Base-by-base conservation (phyloP, 2,113 vertebrate species). In the Paedocypris sp. region DNA sequence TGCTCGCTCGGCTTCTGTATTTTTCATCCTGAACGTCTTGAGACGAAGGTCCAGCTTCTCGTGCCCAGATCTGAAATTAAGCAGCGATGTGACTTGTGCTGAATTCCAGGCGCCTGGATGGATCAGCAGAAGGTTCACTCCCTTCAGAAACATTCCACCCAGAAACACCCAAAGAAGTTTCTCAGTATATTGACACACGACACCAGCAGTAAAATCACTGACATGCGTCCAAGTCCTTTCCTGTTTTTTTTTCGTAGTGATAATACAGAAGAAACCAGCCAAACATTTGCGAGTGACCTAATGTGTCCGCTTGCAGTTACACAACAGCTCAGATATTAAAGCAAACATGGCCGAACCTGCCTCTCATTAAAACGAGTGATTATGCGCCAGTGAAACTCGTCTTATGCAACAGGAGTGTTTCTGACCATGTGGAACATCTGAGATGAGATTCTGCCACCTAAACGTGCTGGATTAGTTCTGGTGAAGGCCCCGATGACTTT, bases 111-210 rank as follows among this genome's bases (percentile, higher is more conserved):
- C n/a, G n/a, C n/a, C n/a, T n/a, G n/a, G n/a, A n/a, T n/a, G n/a
- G n/a, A n/a, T n/a, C n/a, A n/a, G n/a, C n/a, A n/a, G n/a, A n/a
- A 12, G 3, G 26, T 66, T 42, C 58, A 66, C 61, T 60, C 61
- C 62, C 62, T 49, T 66, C 5, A 31, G 18, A 43, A 31, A 8
- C 8, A 32, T 9, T 31, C 18, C 32, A 2, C 13, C 51, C 19
- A 62, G 51, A 43, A 52, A 70, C 58, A 58, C 68, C 58, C 63
- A 54, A 12, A 66, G 20, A 15, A 28, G 31, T 35, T 46, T 38
- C 46, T 41, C 22, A 20, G 8, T 62, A 26, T 20, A 42, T 35
- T 5, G 10, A 32, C 19, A 50, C 33, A 25, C 46, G 8, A 2
- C 18, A 20, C 26, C 33, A 32, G 25, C 11, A 47, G 23, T n/a